Conservation (phyloP, 2,113 vertebrate species). For the Clinocottus analis region DNA sequence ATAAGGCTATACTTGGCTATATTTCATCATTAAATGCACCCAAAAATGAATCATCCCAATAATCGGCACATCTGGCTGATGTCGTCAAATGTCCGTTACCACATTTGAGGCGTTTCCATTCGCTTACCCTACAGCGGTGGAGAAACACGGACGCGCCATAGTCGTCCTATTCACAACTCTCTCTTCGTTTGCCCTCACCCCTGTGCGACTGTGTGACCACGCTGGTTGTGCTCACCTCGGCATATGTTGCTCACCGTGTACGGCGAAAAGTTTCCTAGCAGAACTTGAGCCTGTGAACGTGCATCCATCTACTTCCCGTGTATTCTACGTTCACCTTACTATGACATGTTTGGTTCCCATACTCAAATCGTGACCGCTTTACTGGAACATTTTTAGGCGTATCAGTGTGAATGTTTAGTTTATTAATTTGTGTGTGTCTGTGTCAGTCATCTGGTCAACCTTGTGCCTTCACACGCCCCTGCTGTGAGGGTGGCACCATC, state of each 20-base stretch:
- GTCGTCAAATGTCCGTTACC: not conserved
- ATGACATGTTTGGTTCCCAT: not conserved
- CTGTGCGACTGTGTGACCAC: too few species aligned
- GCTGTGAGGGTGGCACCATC: conserved; percentile 70
- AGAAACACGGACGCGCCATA: too few species aligned
- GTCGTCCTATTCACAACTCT: not conserved
- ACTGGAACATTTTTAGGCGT: not conserved
- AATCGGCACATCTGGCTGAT: not conserved
- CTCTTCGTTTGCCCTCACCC: too few species aligned
- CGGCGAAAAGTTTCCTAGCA: not conserved
- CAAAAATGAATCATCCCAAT: not conserved
- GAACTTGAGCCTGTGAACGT: not conserved
- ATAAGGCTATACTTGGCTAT: not conserved
- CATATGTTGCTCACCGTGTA: not conserved
- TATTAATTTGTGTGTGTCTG: conserved; percentile 1
- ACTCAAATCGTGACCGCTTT: too few species aligned
- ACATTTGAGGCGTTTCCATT: not conserved
- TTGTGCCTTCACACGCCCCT: conserved; percentile 64
- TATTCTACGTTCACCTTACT: not conserved
- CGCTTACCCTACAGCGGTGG: too few species aligned
- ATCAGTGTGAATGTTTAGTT: not conserved
- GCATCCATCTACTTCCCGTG: not conserved
- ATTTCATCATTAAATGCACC: not conserved
- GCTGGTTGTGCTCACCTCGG: not conserved
- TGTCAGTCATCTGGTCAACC: conserved; percentile 54